Base-by-base conservation (phyloP, 2,797 vertebrate species). In the Pseudochromis fuscus region DNA sequence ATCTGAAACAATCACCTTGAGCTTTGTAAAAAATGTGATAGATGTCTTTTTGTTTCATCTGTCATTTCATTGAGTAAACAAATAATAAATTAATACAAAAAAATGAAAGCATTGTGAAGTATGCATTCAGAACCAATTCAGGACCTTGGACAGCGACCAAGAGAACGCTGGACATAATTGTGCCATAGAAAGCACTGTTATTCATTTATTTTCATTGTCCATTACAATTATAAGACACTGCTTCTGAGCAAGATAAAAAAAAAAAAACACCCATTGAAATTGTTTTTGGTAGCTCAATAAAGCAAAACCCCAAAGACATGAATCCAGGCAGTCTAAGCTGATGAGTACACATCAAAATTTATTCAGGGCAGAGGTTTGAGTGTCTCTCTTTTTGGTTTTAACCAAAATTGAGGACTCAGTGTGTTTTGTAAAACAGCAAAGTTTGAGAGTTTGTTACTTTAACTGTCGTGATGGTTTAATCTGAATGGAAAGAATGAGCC, bases 401-500 rank as follows among this genome's bases (percentile, higher is more conserved):
- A 60, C 50, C 57, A 9, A 61, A 67, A 23, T 57, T 70, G 66
- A 81, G 72, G 65, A 67, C 63, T 66, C 40, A 63, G 48, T 61
- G 3, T 40, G 21, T 50, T 53, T 35, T 56, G 12, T 33, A 4
- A 56, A 55, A 71, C 38, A 28, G 50, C 28, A 72, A 77, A 71
- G 42, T 79, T 77, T 58, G 30, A 64, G 31, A 71, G 48, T 59
- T 50, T 82, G 53, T 75, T 67, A 57, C 63, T 74, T 73, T 30
- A 60, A 67, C 68, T 79, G 76, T 75, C 66, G 68, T 30, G 10
- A 67, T 48, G 71, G 65, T 83, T 85, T 79, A 69, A 87, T 81
- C 42, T 61, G 70, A 74, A 76, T 44, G 67, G 42, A 78, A 64
- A 76, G 72, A 70, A 44, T 38, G 24, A 73, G 63, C 67, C 71